A percentile compares a stretch with the other conserved stretches of the same genome.
Evolutionary conservation across 2,797 vertebrate species (phyloP).

Genomic region (Alca torda): DNA sequence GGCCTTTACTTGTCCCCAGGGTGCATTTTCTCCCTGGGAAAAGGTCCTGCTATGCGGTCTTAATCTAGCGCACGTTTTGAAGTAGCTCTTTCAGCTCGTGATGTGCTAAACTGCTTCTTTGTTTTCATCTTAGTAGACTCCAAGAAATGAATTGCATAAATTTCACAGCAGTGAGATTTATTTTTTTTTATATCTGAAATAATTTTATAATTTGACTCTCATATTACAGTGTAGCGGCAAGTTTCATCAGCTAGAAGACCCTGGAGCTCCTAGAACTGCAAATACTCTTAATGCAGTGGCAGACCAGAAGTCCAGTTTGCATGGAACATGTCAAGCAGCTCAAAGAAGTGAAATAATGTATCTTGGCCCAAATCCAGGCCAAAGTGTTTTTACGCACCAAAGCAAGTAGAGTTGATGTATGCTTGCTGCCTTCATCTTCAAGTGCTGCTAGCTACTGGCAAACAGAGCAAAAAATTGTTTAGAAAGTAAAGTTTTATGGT

Average conservation of each 20-base stretch:
- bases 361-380: constrained; percentile 5
- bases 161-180: neutral
- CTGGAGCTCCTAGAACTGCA: neutral
- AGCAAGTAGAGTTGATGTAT: neutral
- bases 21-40: constrained; percentile 5
- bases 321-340: neutral
- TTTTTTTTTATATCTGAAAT: neutral
- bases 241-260: neutral
- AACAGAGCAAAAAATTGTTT: neutral
- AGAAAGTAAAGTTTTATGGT: neutral
- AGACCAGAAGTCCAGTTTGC: neutral
- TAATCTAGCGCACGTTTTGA: constrained; percentile 9
- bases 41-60: neutral
- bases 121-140: neutral
- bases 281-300: neutral
- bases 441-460: neutral
- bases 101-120: constrained; percentile 4
- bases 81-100: neutral
- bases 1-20: neutral
- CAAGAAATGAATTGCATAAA: neutral
- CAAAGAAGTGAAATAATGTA: neutral
- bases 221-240: neutral
- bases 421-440: constrained; percentile 6
- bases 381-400: neutral
- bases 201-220: neutral